Evolutionary conservation across 92 coral and sea anemone genomes (phyloP).

Genomic region (Parazoanthus atlanticus): DNA sequence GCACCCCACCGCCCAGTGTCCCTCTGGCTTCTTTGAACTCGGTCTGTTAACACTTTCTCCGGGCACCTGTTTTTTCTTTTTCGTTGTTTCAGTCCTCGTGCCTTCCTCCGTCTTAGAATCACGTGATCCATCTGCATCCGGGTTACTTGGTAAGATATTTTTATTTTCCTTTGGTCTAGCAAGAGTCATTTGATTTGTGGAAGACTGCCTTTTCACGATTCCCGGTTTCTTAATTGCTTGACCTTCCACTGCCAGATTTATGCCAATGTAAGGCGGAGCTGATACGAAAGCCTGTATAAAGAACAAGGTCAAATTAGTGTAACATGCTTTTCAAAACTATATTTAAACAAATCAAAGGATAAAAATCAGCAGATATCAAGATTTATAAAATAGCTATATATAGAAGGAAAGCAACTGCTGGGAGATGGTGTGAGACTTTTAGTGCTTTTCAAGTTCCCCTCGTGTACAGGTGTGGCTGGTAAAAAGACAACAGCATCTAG

Average conservation of each 20-base stretch:
- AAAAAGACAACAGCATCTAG: no score
- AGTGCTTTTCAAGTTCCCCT: no score
- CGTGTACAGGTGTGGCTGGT: no score
- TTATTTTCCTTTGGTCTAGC: slow-evolving; percentile 69
- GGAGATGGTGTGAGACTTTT: no score
- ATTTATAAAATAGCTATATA: no score
- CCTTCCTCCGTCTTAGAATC: slow-evolving; percentile 43
- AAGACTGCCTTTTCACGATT: slow-evolving; percentile 26
- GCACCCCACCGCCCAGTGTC: slow-evolving; percentile 75
- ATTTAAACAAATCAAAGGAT: background rate
- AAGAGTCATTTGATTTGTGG: slow-evolving; percentile 58
- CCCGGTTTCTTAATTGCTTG: slow-evolving; percentile 72
- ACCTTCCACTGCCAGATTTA: slow-evolving; percentile 83
- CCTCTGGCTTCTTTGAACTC: slow-evolving; percentile 59
- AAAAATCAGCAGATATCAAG: background rate
- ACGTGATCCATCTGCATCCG: slow-evolving; percentile 11
- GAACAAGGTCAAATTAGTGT: background rate
- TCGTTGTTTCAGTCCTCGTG: background rate
- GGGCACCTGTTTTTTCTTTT: background rate
- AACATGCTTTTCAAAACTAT: background rate
- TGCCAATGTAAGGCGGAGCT: slow-evolving; percentile 97
- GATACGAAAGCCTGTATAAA: slow-evolving; percentile 76
- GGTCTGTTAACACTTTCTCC: slow-evolving; percentile 30
- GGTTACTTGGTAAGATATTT: slow-evolving; percentile 24
- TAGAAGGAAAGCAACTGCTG: no score